Conservation (phyloP, 2,113 vertebrate genomes). For the Urocitellus parryii region DNA sequence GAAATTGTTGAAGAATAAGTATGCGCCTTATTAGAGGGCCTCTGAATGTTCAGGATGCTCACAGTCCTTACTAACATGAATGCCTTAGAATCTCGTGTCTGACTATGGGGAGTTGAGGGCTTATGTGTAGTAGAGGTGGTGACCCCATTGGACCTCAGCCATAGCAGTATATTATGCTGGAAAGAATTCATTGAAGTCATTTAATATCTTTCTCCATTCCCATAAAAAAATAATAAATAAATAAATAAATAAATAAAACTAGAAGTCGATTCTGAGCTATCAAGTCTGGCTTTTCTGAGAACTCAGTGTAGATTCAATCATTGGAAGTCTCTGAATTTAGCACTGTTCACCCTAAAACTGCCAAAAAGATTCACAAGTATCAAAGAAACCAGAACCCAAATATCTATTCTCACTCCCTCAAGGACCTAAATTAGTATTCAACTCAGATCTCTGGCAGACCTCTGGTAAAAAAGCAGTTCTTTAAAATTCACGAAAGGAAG, state of each 20-base stretch:
- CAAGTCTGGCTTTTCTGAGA: constrained; percentile 38
- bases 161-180: background rate
- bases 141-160: background rate
- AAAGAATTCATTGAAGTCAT: background rate
- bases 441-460: background rate
- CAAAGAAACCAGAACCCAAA: background rate
- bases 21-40: background rate
- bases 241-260: background rate
- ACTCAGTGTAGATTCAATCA: background rate
- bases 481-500: background rate
- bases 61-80: background rate
- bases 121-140: background rate
- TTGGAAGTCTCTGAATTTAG: constrained; percentile 5
- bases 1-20: background rate
- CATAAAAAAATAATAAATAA: background rate
- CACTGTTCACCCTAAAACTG: background rate
- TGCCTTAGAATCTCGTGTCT: background rate
- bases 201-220: background rate
- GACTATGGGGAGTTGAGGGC: background rate
- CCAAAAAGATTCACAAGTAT: background rate
- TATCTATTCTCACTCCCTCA: background rate
- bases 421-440: background rate
- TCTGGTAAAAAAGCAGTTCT: background rate
- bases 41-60: background rate
- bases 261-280: constrained; percentile 23